Base-by-base conservation (phyloP, 2,888 invertebrate genomes). In the Oxyscelio sp. region DNA sequence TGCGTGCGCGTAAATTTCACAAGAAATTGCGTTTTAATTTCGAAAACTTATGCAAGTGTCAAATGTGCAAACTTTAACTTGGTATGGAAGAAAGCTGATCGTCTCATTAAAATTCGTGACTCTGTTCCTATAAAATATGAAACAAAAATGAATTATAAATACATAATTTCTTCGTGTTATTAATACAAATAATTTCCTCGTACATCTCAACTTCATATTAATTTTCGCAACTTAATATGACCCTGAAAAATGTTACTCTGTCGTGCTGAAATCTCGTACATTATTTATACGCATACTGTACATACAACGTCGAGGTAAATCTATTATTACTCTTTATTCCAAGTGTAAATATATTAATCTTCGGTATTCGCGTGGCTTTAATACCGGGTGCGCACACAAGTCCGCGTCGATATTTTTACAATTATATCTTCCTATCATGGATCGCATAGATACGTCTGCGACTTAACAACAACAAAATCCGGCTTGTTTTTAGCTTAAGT, bases 281-380 rank as follows among this genome's bases (percentile, higher is more conserved):
- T 83, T 85, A 74, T 85, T 74, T 85, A 83, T 85, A 83, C 61
- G 66, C 79, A 11, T 52, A 77, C 38, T 70, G 45, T 45, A 65
- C 83, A 63, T 56, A 58, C 68, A 70, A 68, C 83, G 85, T 79
- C 83, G 86, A 83, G 87, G 86, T 65, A 86, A 74, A 84, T 89
- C 91, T 91, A 91, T 91, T 91, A 90, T 91, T 90, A 90, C 89
- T 88, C 87, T 90, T 91, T 90, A 90, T 90, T 89, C 87, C 87
- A 79, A 88, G 89, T 87, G 83, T 89, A 88, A 89, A 88, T 86
- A 89, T 88, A 88, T 89, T 87, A 87, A 88, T 88, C 87, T 83
- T 82, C 68, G 79, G 77, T 27, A 45, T 75, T 70, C 52, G 45
- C 27, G 48, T 27, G 19, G 43, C 52, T 27, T 31, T 54, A 63